Percentiles rank a stretch among this genome's conserved stretches.
These are phyloP conservation scores for Balearica regulorum DNA, from an alignment of 2,797 vertebrate genomes.

Conservation along the genomic window DNA sequence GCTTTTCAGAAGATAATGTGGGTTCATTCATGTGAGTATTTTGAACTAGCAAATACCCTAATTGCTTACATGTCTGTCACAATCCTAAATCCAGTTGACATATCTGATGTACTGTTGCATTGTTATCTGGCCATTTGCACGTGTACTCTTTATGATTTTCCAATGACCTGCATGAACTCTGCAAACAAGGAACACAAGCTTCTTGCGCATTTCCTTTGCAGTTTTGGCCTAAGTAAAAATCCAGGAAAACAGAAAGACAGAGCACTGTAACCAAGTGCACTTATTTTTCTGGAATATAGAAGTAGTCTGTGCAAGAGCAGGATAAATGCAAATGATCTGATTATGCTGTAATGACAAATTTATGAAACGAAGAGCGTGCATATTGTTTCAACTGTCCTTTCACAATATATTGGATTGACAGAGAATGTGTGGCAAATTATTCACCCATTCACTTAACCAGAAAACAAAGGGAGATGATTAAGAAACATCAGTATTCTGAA, in stretches of 20 bases:
- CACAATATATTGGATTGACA: background rate
- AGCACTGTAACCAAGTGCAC: background rate
- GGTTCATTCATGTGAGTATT: constrained; percentile 60
- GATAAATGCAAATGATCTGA: background rate
- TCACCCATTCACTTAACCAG: constrained; percentile 33
- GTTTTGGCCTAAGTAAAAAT: background rate
- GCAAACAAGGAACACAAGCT: background rate
- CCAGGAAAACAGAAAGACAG: background rate
- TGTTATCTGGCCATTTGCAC: background rate
- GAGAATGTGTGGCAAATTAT: background rate
- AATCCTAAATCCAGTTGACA: constrained; percentile 28
- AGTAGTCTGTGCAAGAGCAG: background rate
- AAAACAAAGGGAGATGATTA: constrained; percentile 56
- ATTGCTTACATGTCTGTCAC: constrained; percentile 43
- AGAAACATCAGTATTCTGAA: constrained; percentile 52
- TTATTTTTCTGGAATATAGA: background rate
- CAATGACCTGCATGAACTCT: background rate
- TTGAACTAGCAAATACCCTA: constrained; percentile 58
- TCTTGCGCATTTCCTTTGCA: background rate
- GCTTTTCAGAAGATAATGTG: constrained; percentile 62
- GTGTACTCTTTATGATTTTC: background rate
- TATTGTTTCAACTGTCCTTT: background rate
- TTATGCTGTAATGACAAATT: background rate
- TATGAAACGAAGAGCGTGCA: background rate
- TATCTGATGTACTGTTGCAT: background rate